Evolutionary conservation across 2,888 invertebrate species (phyloP), one percentile per base, ranked within the genome.

Genomic region (Chrysolina oricalcia): DNA sequence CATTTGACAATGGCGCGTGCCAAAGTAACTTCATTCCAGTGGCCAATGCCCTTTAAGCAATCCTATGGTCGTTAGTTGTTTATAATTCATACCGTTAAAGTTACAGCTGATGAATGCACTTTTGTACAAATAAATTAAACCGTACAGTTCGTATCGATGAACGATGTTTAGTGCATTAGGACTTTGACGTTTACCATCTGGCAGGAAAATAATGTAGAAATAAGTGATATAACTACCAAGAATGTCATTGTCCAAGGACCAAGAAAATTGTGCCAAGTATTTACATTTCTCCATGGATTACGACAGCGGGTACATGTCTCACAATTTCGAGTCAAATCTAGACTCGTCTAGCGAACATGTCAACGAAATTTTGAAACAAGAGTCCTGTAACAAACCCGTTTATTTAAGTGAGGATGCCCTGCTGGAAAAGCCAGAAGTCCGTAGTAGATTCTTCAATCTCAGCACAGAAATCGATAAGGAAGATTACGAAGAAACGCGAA

Each of bases 251-350:
- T 13, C 40, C 40, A 35, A 19, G 15, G 46, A 68, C 21, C 68
- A 68, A 13, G 74, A 74, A 15, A 69, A 56, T 40, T 62, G 13
- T 50, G 11, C 56, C 48, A 77, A 59, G 70, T 62, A 46, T 63
- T 69, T 74, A 59, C 62, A 66, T 10, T 76, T 81, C 40, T 77
- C 72, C 40, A 84, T 87, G 82, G 87, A 88, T 78, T 85, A 86
- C 76, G 89, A 89, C 80, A 88, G 88, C 81, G 89, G 89, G 0
- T 89, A 88, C 78, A 83, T 87, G 74, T 88, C 87, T n/a, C 85
- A 86, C 69, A 84, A 86, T 80, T 83, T 82, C 17, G 88, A 88
- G 82, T 87, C 87, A 17, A 87, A 86, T 75, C 83, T 84, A 8
- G 84, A 85, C 75, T 81, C 80, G 19, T 79, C 77, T 35, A 35